Base-by-base conservation (phyloP, 2,888 invertebrate species). In the Coelogynopora nodosa region DNA sequence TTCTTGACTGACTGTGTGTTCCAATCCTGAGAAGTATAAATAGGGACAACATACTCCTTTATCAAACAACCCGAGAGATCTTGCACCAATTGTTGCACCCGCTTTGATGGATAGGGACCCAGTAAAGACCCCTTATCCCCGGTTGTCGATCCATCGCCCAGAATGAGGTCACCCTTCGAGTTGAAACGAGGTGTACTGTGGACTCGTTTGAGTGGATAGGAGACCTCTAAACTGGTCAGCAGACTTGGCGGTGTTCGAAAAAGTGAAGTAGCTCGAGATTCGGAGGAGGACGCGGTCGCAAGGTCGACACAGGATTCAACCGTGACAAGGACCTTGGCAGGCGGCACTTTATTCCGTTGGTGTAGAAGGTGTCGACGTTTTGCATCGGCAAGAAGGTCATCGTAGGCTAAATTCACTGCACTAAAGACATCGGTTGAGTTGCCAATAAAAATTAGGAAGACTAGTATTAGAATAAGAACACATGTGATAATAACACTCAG, bases 391-490 rank as follows among this genome's bases (percentile, higher is more conserved):
- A 74, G 74, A 5, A 74, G 27, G 2, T 74, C 74, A 26, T 74
- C 74, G 74, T 74, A 74, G 74, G 74, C 74, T 74, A 74, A 74
- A 26, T 74, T 74, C 2, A 74, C 74, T 5, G 74, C 18, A 26
- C 74, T 74, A 26, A 2, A 74, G 74, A 2, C 18, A 10, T 74
- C 74, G 18, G 23, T 5, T 5, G 74, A 74, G 27, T 74, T 26
- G 27, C 18, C 74, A 5, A 74, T 13, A 5, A 23, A 74, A 74
- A 74, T 2, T 2, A 74, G 27, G 23, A 23, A 74, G 74, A 74
- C 23, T 74, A 74, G 74, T 5, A 23, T 26, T 26, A 74, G 74
- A 23, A 23, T 74, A 23, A 74, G 74, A 74, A 74, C 2, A 74
- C 74, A 13, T 5, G 74, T 74, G 23, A 23, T 74, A 23, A 74